A percentile compares a stretch with the other conserved stretches of the same genome.
phyloP scores from a whole-genome alignment of 1,140 invertebrate genomes.

The Sarcophaga bullata region DNA sequence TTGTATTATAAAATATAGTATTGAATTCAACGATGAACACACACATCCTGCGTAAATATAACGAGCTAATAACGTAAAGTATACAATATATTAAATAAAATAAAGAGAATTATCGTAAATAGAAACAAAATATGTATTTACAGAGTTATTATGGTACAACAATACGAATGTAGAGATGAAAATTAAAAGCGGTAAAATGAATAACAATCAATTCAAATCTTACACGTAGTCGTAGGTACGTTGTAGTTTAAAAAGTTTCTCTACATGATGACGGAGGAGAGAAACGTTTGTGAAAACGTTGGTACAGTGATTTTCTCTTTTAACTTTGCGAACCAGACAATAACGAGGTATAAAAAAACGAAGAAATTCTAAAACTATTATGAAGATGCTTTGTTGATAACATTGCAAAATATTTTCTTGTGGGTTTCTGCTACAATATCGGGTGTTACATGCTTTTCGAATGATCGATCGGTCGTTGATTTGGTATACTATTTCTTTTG shows the following conservation, averaged over 20 bases:
- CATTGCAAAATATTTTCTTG: constrained; percentile 11
- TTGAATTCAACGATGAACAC: too few relatives aligned
- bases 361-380: not conserved
- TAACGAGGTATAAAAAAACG: not conserved
- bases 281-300: not conserved
- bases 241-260: not conserved
- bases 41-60: too few relatives aligned
- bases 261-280: not conserved
- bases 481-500: constrained; percentile 15
- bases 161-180: not conserved
- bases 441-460: constrained; percentile 26
- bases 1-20: too few relatives aligned
- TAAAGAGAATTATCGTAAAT: too few relatives aligned
- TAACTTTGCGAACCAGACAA: too few relatives aligned
- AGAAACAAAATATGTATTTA: too few relatives aligned
- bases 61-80: too few relatives aligned
- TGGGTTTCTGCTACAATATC: not conserved
- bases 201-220: not conserved
- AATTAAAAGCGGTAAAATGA: not conserved
- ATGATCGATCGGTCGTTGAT: constrained; percentile 10
- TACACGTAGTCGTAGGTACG: constrained; percentile 20
- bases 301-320: not conserved
- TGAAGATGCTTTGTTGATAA: not conserved
- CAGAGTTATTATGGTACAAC: not conserved
- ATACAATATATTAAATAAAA: too few relatives aligned